These are phyloP conservation scores for Drosophila macrothrix DNA, from an alignment of 2,888 invertebrate genomes.

Conservation along the genomic window DNA sequence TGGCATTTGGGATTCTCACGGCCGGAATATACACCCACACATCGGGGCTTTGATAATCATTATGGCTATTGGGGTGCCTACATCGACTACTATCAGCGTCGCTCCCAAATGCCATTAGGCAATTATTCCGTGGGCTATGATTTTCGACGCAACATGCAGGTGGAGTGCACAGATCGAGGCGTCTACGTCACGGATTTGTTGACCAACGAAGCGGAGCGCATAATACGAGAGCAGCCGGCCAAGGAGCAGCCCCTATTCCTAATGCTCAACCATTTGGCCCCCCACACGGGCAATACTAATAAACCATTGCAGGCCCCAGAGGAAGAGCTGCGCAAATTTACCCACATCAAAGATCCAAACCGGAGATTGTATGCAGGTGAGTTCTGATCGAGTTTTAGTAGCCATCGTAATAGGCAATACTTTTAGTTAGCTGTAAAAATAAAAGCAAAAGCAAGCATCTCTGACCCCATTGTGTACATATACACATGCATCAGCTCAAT, in stretches of 20 bases:
- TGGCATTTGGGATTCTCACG: constrained; percentile 95
- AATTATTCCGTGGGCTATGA: constrained; percentile 85
- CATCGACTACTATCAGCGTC: constrained; percentile 92
- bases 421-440: neutral
- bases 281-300: constrained; percentile 91
- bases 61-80: constrained; percentile 94
- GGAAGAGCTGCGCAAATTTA: constrained; percentile 89
- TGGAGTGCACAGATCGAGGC: constrained; percentile 86
- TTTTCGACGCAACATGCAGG: constrained; percentile 86
- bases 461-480: neutral
- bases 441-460: neutral
- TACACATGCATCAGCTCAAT: neutral
- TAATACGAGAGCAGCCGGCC: constrained; percentile 85
- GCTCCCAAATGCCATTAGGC: constrained; percentile 83
- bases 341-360: constrained; percentile 88
- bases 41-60: constrained; percentile 92
- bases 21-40: constrained; percentile 87
- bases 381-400: constrained; percentile 4
- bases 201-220: constrained; percentile 88
- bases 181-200: constrained; percentile 90
- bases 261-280: constrained; percentile 91
- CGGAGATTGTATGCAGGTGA: constrained; percentile 90
- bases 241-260: constrained; percentile 89
- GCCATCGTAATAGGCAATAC: neutral
- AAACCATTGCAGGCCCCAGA: constrained; percentile 90